A percentile compares a stretch with the other conserved stretches of the same genome.
Conservation (phyloP, 35 echinoderm and acorn worm species). For the Hemicentrotus pulcherrimus region DNA sequence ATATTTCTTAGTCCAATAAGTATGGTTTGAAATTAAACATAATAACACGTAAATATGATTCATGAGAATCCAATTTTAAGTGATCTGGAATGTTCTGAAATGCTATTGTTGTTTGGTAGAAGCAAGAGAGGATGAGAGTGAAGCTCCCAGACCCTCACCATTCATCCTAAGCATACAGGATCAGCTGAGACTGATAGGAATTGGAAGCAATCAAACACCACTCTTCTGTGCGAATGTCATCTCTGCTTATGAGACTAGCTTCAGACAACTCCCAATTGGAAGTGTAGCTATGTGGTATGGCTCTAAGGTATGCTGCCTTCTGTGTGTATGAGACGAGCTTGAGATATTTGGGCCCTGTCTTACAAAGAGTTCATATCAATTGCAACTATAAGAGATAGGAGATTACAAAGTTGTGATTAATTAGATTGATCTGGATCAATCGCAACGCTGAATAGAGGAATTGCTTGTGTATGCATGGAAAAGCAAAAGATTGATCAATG, state of each 20-base stretch:
- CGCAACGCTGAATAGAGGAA: no score
- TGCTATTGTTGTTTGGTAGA: background rate
- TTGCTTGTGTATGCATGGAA: background rate
- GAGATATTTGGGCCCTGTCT: no score
- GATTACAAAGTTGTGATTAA: no score
- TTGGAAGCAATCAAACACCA: constrained; percentile 63
- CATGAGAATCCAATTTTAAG: no score
- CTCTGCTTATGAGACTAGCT: background rate
- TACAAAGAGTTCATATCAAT: no score
- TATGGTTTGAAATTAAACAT: no score
- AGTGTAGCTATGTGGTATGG: constrained; percentile 88
- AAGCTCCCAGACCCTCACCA: background rate
- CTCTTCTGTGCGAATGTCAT: constrained; percentile 78
- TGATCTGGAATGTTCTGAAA: background rate
- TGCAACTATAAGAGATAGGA: no score
- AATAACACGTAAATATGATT: no score
- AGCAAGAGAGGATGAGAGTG: background rate
- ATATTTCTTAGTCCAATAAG: no score
- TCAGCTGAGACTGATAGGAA: constrained; percentile 71
- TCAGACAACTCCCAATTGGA: constrained; percentile 65
- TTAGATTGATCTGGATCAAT: no score
- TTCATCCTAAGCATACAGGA: constrained; percentile 58
- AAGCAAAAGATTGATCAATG: background rate
- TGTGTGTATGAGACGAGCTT: no score
- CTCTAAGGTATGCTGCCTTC: constrained; percentile 60